phyloP scores from a whole-genome alignment of 2,797 vertebrate genomes.

The Pachyuromys duprasi region DNA sequence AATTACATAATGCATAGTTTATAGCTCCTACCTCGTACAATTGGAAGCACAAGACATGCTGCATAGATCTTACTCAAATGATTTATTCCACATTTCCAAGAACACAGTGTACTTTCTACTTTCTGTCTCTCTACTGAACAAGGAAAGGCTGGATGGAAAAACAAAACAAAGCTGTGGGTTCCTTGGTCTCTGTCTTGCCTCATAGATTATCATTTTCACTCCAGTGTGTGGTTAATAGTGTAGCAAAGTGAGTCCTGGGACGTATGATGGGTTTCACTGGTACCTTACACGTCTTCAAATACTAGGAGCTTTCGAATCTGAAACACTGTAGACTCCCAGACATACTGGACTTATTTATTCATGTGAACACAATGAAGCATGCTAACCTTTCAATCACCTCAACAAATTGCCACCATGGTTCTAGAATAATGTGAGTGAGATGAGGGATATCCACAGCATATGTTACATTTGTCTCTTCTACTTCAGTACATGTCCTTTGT shows the following conservation, averaged over 20 bases:
- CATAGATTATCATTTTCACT: neutral
- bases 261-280: rapidly evolving
- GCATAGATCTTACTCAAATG: neutral
- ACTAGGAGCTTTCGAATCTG: neutral
- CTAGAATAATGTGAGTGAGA: neutral
- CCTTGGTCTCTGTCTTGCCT: neutral
- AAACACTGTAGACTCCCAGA: neutral
- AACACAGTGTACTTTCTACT: neutral
- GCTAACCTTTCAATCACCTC: neutral
- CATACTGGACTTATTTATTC: neutral
- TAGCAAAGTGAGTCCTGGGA: neutral
- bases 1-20: neutral
- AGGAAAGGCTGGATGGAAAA: neutral
- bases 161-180: neutral
- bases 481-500: neutral
- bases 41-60: neutral
- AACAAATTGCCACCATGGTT: neutral
- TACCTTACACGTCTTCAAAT: neutral
- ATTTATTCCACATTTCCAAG: neutral
- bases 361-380: neutral
- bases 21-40: neutral
- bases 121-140: neutral
- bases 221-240: neutral
- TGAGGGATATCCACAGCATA: neutral
- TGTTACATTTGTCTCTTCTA: neutral